Percentiles rank a stretch among this genome's conserved stretches.
Evolutionary conservation across 2,797 vertebrate genomes (phyloP).

Genomic region (Xiphophorus birchmanni): DNA sequence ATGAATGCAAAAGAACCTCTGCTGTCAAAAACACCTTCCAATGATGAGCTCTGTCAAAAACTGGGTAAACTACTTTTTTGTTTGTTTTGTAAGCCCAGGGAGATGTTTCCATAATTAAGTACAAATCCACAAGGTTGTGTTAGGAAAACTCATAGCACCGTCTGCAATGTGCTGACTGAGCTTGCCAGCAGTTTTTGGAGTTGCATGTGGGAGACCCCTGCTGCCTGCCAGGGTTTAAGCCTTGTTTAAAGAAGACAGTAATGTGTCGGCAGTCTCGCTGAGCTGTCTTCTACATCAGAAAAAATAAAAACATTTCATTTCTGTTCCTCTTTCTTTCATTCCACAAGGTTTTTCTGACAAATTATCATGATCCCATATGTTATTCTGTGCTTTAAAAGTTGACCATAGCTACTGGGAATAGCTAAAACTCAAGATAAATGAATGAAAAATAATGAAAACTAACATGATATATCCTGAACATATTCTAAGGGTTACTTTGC

Average conservation of each 20-base stretch:
- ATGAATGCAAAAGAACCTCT: not conserved
- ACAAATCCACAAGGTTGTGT: not conserved
- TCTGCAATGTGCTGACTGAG: not conserved
- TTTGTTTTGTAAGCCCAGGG: not conserved
- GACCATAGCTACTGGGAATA: not conserved
- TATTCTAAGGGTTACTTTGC: not conserved
- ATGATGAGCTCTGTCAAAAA: not conserved
- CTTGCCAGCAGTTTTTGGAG: conserved; percentile 4
- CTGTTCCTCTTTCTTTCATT: not conserved
- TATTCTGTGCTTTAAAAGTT: not conserved
- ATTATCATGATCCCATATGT: not conserved
- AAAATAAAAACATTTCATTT: not conserved
- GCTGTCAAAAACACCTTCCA: not conserved
- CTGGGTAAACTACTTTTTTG: not conserved
- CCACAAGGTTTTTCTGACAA: not conserved
- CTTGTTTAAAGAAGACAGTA: conserved; percentile 14
- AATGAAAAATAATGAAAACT: not conserved
- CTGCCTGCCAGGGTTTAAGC: conserved; percentile 7
- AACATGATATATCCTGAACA: no score
- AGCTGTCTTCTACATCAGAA: not conserved
- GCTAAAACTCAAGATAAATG: not conserved
- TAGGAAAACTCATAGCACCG: conserved; percentile 1
- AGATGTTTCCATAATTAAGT: conserved; percentile 17
- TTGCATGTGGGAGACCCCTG: conserved; percentile 10
- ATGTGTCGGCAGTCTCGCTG: not conserved